Percentiles rank a stretch among this genome's conserved stretches.
These are phyloP conservation scores for Drosophila paracracens DNA, from an alignment of 2,888 invertebrate genomes.

Conservation along the genomic window DNA sequence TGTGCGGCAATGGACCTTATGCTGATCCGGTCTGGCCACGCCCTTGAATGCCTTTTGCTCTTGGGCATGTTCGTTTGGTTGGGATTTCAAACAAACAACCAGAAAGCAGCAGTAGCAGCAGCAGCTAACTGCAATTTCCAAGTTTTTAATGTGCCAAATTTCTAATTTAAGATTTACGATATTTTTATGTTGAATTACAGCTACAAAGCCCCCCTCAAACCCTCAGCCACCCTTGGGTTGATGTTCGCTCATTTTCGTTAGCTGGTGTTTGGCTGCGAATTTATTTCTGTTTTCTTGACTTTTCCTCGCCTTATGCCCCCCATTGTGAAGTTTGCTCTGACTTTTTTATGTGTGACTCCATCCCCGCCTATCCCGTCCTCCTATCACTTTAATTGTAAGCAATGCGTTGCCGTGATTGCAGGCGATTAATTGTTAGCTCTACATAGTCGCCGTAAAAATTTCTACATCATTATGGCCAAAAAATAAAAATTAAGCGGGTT, in stretches of 20 bases:
- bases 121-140: conserved; percentile 77
- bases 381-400: conserved; percentile 49
- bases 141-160: conserved; percentile 82
- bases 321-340: conserved; percentile 45
- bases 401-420: conserved; percentile 38
- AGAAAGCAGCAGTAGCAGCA: conserved; percentile 19
- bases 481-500: not conserved
- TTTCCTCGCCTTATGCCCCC: conserved; percentile 39
- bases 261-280: conserved; percentile 74
- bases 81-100: conserved; percentile 46
- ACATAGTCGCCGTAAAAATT: conserved; percentile 1
- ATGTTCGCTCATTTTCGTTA: conserved; percentile 72
- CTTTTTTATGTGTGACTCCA: conserved; percentile 22
- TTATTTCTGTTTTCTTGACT: conserved; percentile 37
- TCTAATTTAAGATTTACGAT: conserved; percentile 82
- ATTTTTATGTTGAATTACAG: conserved; percentile 80
- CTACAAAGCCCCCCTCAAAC: conserved; percentile 15
- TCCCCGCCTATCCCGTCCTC: not conserved
- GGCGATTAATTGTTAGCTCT: conserved; percentile 40
- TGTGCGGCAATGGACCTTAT: conserved; percentile 74
- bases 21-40: conserved; percentile 36
- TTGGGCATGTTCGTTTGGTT: conserved; percentile 42
- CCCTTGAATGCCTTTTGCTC: conserved; percentile 41
- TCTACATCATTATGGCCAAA: conserved; percentile 8
- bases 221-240: conserved; percentile 14